Percentiles rank a stretch among this genome's conserved stretches.
phyloP scores from a whole-genome alignment of 2,113 vertebrate genomes.

The Myocastor coypus region DNA sequence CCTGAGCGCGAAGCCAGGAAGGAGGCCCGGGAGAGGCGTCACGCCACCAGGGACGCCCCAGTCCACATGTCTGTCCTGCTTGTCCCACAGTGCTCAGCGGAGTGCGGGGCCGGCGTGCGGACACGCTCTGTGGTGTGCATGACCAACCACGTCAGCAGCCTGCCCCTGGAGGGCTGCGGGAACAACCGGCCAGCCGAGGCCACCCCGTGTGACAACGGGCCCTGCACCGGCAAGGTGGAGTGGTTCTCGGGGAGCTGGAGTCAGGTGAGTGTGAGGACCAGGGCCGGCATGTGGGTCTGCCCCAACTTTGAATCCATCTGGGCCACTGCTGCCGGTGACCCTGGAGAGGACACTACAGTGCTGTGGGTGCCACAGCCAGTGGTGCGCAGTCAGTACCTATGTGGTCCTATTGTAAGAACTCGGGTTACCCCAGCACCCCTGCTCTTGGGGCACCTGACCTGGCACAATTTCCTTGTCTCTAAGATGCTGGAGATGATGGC shows the following conservation, averaged over 20 bases:
- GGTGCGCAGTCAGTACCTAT: neutral
- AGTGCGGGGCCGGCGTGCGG: conserved; percentile 92
- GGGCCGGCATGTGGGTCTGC: neutral
- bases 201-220: conserved; percentile 91
- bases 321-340: neutral
- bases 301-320: neutral
- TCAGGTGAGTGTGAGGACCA: conserved; percentile 88
- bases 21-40: neutral
- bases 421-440: neutral
- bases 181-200: conserved; percentile 90
- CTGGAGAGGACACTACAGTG: neutral
- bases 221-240: conserved; percentile 93
- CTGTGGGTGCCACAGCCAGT: neutral
- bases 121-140: conserved; percentile 93
- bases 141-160: conserved; percentile 93
- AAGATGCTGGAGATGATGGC: neutral
- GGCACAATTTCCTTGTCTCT: neutral
- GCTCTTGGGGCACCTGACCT: neutral
- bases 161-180: conserved; percentile 96
- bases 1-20: rapidly evolving
- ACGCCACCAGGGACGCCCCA: neutral
- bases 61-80: neutral
- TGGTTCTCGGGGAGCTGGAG: conserved; percentile 97
- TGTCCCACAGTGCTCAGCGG: conserved; percentile 92
- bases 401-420: neutral